phyloP scores from a whole-genome alignment of 2,113 vertebrate genomes.

The Pelobates fuscus region DNA sequence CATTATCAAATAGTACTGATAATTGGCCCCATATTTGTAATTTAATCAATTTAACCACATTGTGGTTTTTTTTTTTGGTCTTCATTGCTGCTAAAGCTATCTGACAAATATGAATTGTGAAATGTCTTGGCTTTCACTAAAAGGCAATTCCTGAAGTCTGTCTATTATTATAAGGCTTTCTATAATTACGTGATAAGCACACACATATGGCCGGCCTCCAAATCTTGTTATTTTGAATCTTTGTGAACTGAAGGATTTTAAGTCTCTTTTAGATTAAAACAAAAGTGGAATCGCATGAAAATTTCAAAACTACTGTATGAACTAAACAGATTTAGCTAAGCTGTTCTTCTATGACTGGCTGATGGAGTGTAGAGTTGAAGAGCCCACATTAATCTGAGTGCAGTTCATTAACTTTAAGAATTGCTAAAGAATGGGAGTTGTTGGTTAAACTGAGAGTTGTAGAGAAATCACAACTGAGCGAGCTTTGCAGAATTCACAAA shows the following conservation, averaged over 20 bases:
- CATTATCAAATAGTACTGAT: slow-evolving; percentile 42
- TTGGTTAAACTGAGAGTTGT: no score
- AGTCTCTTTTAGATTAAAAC: neutral
- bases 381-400: no score
- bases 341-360: no score
- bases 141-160: slow-evolving; percentile 45
- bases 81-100: slow-evolving; percentile 31
- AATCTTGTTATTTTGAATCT: neutral
- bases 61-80: neutral
- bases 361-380: no score
- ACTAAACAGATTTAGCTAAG: neutral
- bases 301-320: neutral
- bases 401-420: no score
- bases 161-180: slow-evolving; percentile 42
- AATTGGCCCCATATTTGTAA: slow-evolving; percentile 48
- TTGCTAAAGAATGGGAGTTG: no score
- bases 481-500: no score
- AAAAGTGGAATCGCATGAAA: neutral
- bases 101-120: slow-evolving; percentile 41
- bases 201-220: slow-evolving; percentile 10
- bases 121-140: slow-evolving; percentile 40
- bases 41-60: slow-evolving; percentile 39
- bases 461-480: no score
- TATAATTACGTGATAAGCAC: slow-evolving; percentile 47
- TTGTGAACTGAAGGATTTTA: slow-evolving; percentile 22